These are phyloP conservation scores for Andrena minutula DNA, from an alignment of 2,888 invertebrate genomes.

Conservation along the genomic window DNA sequence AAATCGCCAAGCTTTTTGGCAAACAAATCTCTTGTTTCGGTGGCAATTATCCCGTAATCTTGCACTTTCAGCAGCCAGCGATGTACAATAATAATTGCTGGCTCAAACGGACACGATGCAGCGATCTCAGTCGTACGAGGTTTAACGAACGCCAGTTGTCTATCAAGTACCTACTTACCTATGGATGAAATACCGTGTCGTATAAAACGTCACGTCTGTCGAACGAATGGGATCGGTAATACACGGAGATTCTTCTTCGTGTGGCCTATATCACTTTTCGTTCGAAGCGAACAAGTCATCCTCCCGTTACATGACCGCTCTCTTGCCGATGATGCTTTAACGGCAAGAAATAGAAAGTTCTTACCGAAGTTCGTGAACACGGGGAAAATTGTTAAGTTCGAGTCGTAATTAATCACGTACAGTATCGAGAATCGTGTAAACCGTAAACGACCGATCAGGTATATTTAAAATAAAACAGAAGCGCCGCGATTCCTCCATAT, in stretches of 20 bases:
- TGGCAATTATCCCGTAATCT: too few relatives aligned
- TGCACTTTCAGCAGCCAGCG: too few relatives aligned
- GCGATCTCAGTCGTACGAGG: neutral
- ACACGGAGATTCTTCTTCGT: constrained; percentile 46
- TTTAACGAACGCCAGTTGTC: neutral
- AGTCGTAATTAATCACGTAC: neutral
- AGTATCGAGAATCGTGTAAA: constrained; percentile 1
- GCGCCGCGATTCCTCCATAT: too few relatives aligned
- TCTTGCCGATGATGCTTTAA: constrained; percentile 7
- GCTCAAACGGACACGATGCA: too few relatives aligned
- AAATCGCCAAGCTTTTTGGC: too few relatives aligned
- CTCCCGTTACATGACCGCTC: constrained; percentile 74
- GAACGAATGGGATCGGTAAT: constrained; percentile 27
- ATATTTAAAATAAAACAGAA: too few relatives aligned
- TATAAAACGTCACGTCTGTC: constrained; percentile 16
- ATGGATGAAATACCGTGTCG: neutral
- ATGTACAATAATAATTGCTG: too few relatives aligned
- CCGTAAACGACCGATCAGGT: neutral
- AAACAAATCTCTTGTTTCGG: too few relatives aligned
- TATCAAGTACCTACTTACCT: neutral
- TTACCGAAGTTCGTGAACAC: neutral
- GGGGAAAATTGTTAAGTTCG: too few relatives aligned
- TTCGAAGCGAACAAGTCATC: constrained; percentile 66
- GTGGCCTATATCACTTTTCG: constrained; percentile 57
- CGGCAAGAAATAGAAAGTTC: constrained; percentile 7